Conservation (phyloP, 1,140 invertebrate species). For the Contarinia nasturtii region DNA sequence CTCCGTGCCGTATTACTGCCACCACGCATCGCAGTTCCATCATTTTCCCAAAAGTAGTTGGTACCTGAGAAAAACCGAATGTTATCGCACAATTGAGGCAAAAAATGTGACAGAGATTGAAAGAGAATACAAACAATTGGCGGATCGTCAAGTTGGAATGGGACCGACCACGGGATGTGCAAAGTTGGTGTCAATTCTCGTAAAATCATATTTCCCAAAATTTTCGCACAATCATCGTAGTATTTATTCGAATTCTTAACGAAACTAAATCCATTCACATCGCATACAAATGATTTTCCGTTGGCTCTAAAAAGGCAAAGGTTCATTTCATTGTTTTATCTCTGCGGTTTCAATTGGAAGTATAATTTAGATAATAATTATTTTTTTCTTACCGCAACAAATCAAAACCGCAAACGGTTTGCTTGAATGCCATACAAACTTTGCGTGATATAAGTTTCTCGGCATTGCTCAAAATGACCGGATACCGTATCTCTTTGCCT, state of each 20-base stretch:
- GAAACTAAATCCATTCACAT: constrained; percentile 99
- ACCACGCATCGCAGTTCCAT: constrained; percentile 98
- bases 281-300: constrained; percentile 96
- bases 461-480: constrained; percentile 89
- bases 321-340: neutral
- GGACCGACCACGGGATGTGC: constrained; percentile 92
- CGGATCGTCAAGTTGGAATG: constrained; percentile 69
- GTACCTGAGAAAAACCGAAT: constrained; percentile 39
- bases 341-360: too few relatives aligned
- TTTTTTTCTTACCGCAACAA: constrained; percentile 65
- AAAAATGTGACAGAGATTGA: too few relatives aligned
- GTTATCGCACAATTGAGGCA: too few relatives aligned
- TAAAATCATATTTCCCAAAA: constrained; percentile 82
- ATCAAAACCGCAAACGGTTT: constrained; percentile 99
- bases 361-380: too few relatives aligned
- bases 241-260: constrained; percentile 99
- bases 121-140: too few relatives aligned
- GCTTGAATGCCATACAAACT: constrained; percentile 95
- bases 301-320: constrained; percentile 58
- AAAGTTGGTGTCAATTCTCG: constrained; percentile 82
- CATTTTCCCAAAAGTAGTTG: constrained; percentile 98
- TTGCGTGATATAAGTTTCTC: constrained; percentile 99
- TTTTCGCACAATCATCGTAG: constrained; percentile 98
- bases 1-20: constrained; percentile 95
- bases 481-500: constrained; percentile 97